Evolutionary conservation across 2,888 invertebrate species (phyloP), one percentile per base, ranked within the genome.

Genomic region (Chouioia cunea): DNA sequence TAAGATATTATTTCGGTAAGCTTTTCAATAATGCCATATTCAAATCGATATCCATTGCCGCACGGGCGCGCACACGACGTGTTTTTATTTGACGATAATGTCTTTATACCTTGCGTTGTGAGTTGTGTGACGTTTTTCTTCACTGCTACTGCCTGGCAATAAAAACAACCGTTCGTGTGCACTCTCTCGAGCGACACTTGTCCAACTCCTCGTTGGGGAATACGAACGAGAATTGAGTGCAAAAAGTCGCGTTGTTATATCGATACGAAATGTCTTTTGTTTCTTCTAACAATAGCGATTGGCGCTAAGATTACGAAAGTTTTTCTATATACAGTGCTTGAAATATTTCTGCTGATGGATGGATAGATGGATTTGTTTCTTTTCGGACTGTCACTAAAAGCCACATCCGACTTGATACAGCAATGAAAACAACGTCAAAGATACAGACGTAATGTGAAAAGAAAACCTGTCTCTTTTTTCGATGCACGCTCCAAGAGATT

Each of bases 161-260:
- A 79, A 76, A 76, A 80, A 79, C 78, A 75, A 79, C 77, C 79
- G 36, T 36, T 75, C 74, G 77, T 76, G 76, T 75, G 36, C 76
- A 75, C 73, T 74, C 80, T 81, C 79, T 79, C 81, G 80, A 84
- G 82, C 80, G 83, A 81, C 82, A 81, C 83, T 83, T 80, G 82
- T 74, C 75, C 68, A 78, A 75, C 70, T 79, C 77, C 77, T 79
- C 74, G 47, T 74, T 76, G 77, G 80, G 77, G 74, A 65, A 71
- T 74, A 75, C 76, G 78, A 76, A 71, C 75, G 78, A 77, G 76
- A 80, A 81, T 81, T 79, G 79, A 80, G 80, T 78, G 74, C 78
- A 65, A 75, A 77, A 77, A 23, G 77, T 79, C 78, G 79, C 77
- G 78, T 80, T 76, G 76, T 75, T 77, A 76, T 74, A 77, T 65